These are phyloP conservation scores for Pomatorhinus ruficollis DNA, from an alignment of 2,113 vertebrate genomes.

Conservation along the genomic window DNA sequence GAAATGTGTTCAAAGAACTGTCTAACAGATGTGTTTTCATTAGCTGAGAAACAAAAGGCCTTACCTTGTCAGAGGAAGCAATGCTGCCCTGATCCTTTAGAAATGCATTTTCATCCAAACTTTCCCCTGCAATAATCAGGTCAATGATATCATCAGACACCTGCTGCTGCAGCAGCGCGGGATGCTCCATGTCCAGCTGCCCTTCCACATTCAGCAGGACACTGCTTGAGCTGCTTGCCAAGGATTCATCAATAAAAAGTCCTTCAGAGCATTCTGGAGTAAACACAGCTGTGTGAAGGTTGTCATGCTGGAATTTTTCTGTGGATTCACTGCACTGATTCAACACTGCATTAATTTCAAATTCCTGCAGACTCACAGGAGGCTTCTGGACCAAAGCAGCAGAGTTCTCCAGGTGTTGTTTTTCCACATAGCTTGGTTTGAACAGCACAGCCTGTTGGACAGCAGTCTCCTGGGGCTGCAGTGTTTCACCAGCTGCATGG, in stretches of 20 bases:
- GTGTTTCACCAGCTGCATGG: slow-evolving; percentile 27
- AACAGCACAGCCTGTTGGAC: background rate
- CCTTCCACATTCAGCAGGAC: slow-evolving; percentile 29
- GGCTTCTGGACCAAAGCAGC: background rate
- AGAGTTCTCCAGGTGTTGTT: background rate
- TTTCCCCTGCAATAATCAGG: slow-evolving; percentile 26
- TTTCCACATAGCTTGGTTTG: background rate
- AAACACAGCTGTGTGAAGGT: slow-evolving; percentile 21
- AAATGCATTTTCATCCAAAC: background rate
- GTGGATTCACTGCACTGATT: background rate
- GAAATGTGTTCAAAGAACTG: background rate
- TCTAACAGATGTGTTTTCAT: background rate
- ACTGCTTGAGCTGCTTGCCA: slow-evolving; percentile 19
- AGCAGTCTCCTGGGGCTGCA: slow-evolving; percentile 14
- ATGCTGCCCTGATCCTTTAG: background rate
- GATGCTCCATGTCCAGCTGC: background rate
- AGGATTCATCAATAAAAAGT: slow-evolving; percentile 46
- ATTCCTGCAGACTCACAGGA: slow-evolving; percentile 30
- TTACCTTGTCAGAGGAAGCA: slow-evolving; percentile 58
- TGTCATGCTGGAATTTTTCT: background rate
- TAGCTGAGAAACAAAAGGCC: background rate
- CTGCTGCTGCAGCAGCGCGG: background rate
- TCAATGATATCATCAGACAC: slow-evolving; percentile 63
- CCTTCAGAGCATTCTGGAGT: slow-evolving; percentile 19
- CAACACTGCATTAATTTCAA: background rate